Percentiles rank a stretch among this genome's conserved stretches.
These are phyloP conservation scores for Gopherus flavomarginatus DNA, from an alignment of 2,113 vertebrate species.

Conservation along the genomic window DNA sequence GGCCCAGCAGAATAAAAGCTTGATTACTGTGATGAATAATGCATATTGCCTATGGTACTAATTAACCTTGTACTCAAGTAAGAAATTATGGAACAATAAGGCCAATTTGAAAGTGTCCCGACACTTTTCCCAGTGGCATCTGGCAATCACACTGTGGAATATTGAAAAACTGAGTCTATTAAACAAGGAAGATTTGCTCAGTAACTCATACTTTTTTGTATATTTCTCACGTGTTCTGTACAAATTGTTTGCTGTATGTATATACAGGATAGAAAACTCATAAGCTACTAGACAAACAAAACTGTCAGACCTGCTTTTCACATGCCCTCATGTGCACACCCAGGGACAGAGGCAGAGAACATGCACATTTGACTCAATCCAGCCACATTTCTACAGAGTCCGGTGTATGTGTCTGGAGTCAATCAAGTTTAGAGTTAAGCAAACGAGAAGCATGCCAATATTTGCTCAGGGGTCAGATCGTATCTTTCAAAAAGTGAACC, in stretches of 20 bases:
- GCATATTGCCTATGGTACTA: slow-evolving; percentile 76
- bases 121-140: slow-evolving; percentile 66
- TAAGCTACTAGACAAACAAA: neutral
- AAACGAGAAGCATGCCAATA: neutral
- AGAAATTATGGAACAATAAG: slow-evolving; percentile 75
- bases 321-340: neutral
- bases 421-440: neutral
- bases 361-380: neutral
- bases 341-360: neutral
- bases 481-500: neutral
- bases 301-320: neutral
- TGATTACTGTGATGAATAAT: slow-evolving; percentile 79
- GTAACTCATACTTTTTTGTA: slow-evolving; percentile 2
- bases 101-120: slow-evolving; percentile 75
- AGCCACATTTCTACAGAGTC: rapidly evolving
- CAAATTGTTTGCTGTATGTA: rapidly evolving
- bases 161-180: slow-evolving; percentile 6
- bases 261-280: rapidly evolving
- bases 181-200: slow-evolving; percentile 42
- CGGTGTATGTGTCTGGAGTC: neutral
- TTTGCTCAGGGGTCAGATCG: neutral
- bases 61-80: slow-evolving; percentile 79
- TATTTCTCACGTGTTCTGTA: neutral
- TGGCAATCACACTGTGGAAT: slow-evolving; percentile 53
- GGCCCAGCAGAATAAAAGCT: slow-evolving; percentile 67